Evolutionary conservation across 2,113 vertebrate species (phyloP).

Genomic region (Charina bottae): DNA sequence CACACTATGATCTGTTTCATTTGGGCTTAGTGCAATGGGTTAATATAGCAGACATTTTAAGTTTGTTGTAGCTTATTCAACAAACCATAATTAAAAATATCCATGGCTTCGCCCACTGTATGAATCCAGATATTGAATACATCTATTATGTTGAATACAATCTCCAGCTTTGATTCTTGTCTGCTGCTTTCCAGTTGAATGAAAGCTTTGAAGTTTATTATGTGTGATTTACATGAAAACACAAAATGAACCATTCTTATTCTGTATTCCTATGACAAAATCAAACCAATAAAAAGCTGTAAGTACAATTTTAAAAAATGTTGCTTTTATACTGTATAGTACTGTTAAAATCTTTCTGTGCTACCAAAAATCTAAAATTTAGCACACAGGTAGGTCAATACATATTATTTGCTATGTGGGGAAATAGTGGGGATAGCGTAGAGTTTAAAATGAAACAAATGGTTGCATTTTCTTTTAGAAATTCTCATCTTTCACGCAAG

Average conservation of each 20-base stretch:
- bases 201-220: neutral
- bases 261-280: neutral
- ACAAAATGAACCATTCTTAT: accelerated
- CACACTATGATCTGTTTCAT: neutral
- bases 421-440: neutral
- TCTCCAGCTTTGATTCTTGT: neutral
- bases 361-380: neutral
- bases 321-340: neutral
- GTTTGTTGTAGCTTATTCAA: neutral
- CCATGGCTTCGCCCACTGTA: neutral
- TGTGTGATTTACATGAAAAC: neutral
- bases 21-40: neutral
- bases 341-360: neutral
- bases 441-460: neutral
- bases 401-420: neutral
- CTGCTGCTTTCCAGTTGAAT: neutral
- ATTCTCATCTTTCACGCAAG: neutral
- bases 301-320: neutral
- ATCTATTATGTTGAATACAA: neutral
- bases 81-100: neutral
- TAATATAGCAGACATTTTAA: neutral
- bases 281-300: accelerated
- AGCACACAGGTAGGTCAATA: neutral
- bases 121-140: neutral
- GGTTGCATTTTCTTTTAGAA: neutral